These are phyloP conservation scores for Squalus acanthias DNA, from an alignment of 2,797 vertebrate species.

Conservation along the genomic window DNA sequence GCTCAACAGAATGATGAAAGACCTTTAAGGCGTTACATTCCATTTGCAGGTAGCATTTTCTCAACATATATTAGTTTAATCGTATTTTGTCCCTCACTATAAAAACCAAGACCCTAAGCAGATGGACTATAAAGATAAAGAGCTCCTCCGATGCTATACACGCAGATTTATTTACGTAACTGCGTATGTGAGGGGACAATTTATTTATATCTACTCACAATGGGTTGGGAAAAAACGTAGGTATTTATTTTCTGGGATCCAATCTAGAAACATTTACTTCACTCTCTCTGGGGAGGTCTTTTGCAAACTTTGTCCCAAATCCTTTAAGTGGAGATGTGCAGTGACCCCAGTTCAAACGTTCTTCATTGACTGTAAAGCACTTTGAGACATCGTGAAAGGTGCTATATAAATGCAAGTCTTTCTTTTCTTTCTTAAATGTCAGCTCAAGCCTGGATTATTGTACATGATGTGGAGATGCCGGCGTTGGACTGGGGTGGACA, in stretches of 20 bases:
- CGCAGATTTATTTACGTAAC: background rate
- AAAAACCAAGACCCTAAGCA: background rate
- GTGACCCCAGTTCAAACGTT: background rate
- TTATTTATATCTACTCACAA: background rate
- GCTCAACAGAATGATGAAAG: conserved; percentile 24
- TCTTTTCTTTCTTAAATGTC: background rate
- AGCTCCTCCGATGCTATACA: background rate
- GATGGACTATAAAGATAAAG: background rate
- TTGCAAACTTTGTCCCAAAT: background rate
- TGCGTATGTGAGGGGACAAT: background rate
- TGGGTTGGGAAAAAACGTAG: background rate
- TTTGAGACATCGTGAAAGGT: background rate
- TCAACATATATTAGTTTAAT: background rate
- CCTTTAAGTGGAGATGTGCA: background rate
- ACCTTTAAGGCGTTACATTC: background rate
- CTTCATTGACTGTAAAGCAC: background rate
- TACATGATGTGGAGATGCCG: too few species aligned
- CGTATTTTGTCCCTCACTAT: background rate
- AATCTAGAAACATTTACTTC: background rate
- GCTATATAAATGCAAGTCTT: background rate
- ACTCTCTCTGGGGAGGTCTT: background rate
- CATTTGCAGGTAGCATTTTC: conserved; percentile 1
- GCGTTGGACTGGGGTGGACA: too few species aligned
- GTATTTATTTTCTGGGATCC: background rate
- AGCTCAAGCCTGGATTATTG: too few species aligned